Evolutionary conservation across 2,888 invertebrate genomes (phyloP).

Genomic region (Tiliacea citrago): DNA sequence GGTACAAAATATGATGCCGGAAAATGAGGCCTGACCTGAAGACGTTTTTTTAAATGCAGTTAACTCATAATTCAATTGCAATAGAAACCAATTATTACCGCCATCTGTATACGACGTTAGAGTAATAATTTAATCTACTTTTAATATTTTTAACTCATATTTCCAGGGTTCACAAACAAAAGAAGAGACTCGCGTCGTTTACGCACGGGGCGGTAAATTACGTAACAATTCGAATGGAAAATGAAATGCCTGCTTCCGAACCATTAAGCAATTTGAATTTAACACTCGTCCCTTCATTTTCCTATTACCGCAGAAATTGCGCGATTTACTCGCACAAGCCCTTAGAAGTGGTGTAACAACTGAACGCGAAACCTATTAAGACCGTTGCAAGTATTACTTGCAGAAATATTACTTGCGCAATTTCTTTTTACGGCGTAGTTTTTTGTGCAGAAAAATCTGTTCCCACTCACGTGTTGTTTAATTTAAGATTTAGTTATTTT

Average conservation of each 20-base stretch:
- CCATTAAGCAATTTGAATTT: conserved; percentile 90
- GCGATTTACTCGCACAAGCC: conserved; percentile 75
- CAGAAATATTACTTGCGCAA: conserved; percentile 46
- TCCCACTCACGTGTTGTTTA: not conserved
- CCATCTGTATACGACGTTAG: conserved; percentile 43
- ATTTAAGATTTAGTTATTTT: conserved; percentile 11
- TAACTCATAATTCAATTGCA: conserved; percentile 24
- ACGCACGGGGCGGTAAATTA: conserved; percentile 87
- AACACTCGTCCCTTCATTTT: conserved; percentile 90
- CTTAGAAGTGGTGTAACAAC: conserved; percentile 65
- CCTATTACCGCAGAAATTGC: conserved; percentile 86
- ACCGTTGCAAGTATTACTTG: conserved; percentile 61
- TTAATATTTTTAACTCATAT: conserved; percentile 70
- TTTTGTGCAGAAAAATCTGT: not conserved
- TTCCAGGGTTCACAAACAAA: conserved; percentile 81
- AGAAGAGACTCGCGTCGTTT: conserved; percentile 80
- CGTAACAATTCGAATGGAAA: conserved; percentile 89
- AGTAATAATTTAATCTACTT: conserved; percentile 61
- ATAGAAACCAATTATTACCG: conserved; percentile 35
- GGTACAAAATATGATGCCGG: not conserved
- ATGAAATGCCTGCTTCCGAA: conserved; percentile 89
- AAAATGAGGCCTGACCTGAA: not conserved
- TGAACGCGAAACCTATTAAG: conserved; percentile 62
- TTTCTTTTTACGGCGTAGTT: conserved; percentile 31
- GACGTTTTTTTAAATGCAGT: conserved; percentile 6